Base-by-base conservation (phyloP, 2,797 vertebrate genomes). In the Enteromius fasciolatus region DNA sequence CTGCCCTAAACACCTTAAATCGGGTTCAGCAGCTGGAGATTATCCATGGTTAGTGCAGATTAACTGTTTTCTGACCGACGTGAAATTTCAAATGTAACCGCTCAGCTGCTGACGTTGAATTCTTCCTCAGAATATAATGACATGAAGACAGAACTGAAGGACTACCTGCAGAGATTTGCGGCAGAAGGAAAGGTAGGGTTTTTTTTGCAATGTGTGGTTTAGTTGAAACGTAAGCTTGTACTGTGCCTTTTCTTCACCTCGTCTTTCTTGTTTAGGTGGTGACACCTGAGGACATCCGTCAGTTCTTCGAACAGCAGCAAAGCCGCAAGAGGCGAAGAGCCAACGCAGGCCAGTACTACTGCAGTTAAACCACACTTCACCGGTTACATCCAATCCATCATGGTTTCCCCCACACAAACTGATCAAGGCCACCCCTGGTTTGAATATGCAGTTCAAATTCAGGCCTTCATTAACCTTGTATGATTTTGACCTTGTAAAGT, bases 21-120 rank as follows among this genome's bases (percentile, higher is more conserved):
- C 93, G 94, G 48, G 96, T 98, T 44, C 98, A 98, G 87, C 98
- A 99, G 90, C 96, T 99, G 8, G 98, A 99, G 87, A 97, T 99
- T 31, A 98, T 99, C 68, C 97, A 95, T 73, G 96, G 96, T 96
- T 90, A 92, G 69, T 18, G 68, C 31, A 23, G 39, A 70, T 57
- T 17, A 17, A 10, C 36, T 0, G 6, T 25, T 66, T 36, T 36
- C 28, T 39, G 18, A n/a, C 1, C 28, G 33, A 25, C 14, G 4
- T 73, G 7, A 36, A 2, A 15, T 44, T 44, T 59, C 0, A 46
- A 28, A 28, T 28, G 15, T 8, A 12, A 54, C 28, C 8, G 17
- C 3, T 50, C 5, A 12, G 18, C 1, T 63, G 18, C 17, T 33
- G 50, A 23, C 25, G n/a, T 61, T 52, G 1, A 4, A 17, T 18